These are phyloP conservation scores for Sceliomorpha sp. DNA, from an alignment of 2,888 invertebrate species.

Conservation along the genomic window DNA sequence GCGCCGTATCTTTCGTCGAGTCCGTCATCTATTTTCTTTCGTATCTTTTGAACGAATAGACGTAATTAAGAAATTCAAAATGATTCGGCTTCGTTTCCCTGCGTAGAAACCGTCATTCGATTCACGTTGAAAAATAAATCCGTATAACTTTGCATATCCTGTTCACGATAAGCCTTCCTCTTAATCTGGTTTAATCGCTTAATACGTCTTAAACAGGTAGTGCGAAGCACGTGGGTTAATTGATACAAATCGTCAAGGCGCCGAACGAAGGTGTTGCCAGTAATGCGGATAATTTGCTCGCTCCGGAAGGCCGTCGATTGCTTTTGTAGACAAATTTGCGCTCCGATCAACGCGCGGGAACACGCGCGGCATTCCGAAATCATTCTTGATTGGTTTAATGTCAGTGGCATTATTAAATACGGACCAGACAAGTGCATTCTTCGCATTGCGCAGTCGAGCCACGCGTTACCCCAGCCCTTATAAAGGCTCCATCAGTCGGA, in stretches of 20 bases:
- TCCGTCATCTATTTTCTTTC: too few species aligned
- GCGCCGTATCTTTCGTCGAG: too few species aligned
- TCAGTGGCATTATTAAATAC: conserved; percentile 69
- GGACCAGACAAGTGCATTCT: conserved; percentile 68
- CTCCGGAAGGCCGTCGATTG: background rate
- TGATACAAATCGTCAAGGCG: background rate
- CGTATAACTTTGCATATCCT: too few species aligned
- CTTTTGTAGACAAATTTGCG: conserved; percentile 2
- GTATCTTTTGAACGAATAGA: too few species aligned
- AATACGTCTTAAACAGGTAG: too few species aligned
- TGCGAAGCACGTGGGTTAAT: background rate
- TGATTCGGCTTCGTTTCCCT: too few species aligned
- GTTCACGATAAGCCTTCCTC: too few species aligned
- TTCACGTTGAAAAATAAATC: too few species aligned
- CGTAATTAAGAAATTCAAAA: too few species aligned
- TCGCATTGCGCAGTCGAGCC: conserved; percentile 73
- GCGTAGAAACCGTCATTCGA: too few species aligned
- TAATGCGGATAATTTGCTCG: background rate
- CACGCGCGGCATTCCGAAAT: conserved; percentile 52
- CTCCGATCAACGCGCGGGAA: conserved; percentile 6
- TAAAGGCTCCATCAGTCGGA: conserved; percentile 71
- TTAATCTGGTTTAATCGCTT: too few species aligned
- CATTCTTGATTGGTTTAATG: conserved; percentile 67
- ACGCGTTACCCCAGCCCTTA: conserved; percentile 71
- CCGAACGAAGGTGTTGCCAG: conserved; percentile 1